Percentiles rank a stretch among this genome's conserved stretches.
Conservation (phyloP, 2,113 vertebrate genomes). For the Telmatochromis sp. region DNA sequence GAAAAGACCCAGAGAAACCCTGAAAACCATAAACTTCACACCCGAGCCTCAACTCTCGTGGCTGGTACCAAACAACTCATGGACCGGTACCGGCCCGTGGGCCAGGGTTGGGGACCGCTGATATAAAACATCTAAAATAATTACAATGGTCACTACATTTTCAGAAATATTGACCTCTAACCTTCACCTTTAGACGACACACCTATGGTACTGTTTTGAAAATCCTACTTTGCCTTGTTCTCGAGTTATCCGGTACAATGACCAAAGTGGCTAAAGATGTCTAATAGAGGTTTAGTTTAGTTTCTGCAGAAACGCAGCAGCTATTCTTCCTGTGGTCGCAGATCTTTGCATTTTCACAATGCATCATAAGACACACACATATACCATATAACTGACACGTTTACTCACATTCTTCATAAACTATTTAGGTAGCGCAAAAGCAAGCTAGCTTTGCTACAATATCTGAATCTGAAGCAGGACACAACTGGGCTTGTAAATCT, state of each 20-base stretch:
- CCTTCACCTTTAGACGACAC: neutral
- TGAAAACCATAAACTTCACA: neutral
- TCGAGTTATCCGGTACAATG: neutral
- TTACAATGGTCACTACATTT: neutral
- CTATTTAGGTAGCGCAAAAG: fast-evolving
- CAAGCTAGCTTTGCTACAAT: neutral
- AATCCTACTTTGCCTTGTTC: neutral
- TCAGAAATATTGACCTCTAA: neutral
- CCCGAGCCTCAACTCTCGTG: neutral
- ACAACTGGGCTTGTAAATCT: neutral
- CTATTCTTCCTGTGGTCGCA: neutral
- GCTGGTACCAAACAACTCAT: neutral
- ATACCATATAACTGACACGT: neutral
- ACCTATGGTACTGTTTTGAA: neutral
- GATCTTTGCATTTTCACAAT: neutral
- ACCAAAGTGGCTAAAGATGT: fast-evolving
- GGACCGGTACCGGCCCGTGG: neutral
- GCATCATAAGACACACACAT: neutral
- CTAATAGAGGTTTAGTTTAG: neutral
- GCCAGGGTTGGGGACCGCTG: fast-evolving
- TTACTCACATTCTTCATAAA: neutral
- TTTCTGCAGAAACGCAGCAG: neutral
- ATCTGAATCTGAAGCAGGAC: neutral
- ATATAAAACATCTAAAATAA: neutral
- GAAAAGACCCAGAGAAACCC: neutral